Evolutionary conservation across 1,140 invertebrate species (phyloP).

Genomic region (Drosophila lacteicornis): DNA sequence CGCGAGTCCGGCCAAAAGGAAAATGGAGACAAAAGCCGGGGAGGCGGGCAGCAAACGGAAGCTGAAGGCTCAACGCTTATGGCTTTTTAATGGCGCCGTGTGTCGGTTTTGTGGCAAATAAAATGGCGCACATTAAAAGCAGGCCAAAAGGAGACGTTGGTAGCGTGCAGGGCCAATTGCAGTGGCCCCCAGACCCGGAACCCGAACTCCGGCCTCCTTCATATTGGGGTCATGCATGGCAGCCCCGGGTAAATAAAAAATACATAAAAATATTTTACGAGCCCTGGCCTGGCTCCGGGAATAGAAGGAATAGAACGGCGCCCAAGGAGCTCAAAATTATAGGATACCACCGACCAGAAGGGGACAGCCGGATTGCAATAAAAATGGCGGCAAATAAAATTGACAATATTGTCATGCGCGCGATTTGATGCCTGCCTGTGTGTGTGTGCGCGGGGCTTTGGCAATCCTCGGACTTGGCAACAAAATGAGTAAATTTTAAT

Average conservation of each 20-base stretch:
- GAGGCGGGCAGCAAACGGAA: slow-evolving; percentile 3
- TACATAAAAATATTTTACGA: slow-evolving; percentile 84
- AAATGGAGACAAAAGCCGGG: background rate
- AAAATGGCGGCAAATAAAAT: slow-evolving; percentile 80
- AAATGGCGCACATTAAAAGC: slow-evolving; percentile 83
- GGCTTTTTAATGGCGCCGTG: slow-evolving; percentile 82
- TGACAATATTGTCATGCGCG: slow-evolving; percentile 81
- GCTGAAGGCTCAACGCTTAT: slow-evolving; percentile 73
- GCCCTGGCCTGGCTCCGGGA: slow-evolving; percentile 27
- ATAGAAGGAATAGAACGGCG: slow-evolving; percentile 40
- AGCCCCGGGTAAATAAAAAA: slow-evolving; percentile 77
- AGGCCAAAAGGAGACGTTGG: slow-evolving; percentile 45
- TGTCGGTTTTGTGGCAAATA: slow-evolving; percentile 83
- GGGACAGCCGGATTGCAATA: slow-evolving; percentile 63
- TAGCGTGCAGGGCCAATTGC: slow-evolving; percentile 56
- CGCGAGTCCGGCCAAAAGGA: slow-evolving; percentile 58
- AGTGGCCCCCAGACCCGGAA: slow-evolving; percentile 49
- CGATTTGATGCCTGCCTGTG: slow-evolving; percentile 40
- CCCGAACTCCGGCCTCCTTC: slow-evolving; percentile 22
- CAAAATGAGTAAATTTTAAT: slow-evolving; percentile 80
- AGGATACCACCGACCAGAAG: slow-evolving; percentile 26
- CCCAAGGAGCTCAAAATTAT: slow-evolving; percentile 52
- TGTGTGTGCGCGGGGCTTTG: background rate
- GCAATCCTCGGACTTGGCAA: slow-evolving; percentile 45
- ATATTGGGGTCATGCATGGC: slow-evolving; percentile 81